Percentiles rank a stretch among this genome's conserved stretches.
phyloP scores from a whole-genome alignment of 92 coral and sea anemone species.

The Zoanthus solanderi region DNA sequence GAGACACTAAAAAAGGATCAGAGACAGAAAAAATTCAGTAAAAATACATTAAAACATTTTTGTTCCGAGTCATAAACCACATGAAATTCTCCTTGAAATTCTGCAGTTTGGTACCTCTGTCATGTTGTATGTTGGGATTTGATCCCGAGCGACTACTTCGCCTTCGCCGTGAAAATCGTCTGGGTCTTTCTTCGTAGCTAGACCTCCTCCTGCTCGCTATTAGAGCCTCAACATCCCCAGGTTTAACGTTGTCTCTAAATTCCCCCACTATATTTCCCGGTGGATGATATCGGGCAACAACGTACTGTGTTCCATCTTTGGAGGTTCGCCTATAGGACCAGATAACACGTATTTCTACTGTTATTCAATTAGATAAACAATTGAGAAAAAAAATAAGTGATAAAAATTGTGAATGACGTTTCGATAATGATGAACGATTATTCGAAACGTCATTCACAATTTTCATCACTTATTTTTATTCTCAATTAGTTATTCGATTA shows the following conservation, averaged over 20 bases:
- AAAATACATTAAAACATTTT: too few species aligned
- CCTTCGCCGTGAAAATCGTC: conserved; percentile 57
- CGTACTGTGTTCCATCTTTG: conserved; percentile 81
- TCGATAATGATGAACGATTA: too few species aligned
- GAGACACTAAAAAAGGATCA: too few species aligned
- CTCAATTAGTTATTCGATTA: too few species aligned
- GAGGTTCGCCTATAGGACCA: conserved; percentile 12
- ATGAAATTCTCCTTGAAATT: background rate
- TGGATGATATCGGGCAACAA: conserved; percentile 94
- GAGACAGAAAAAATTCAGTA: too few species aligned
- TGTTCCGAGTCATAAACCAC: too few species aligned
- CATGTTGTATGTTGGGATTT: conserved; percentile 46
- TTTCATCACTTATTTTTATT: too few species aligned
- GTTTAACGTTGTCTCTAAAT: conserved; percentile 78
- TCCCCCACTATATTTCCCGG: conserved; percentile 90
- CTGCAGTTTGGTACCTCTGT: conserved; percentile 43
- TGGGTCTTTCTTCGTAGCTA: conserved; percentile 49
- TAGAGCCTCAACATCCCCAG: conserved; percentile 73
- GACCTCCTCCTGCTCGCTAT: conserved; percentile 76
- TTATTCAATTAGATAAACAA: too few species aligned
- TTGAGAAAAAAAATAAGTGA: too few species aligned
- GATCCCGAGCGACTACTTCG: conserved; percentile 55
- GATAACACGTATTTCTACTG: background rate
- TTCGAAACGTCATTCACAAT: too few species aligned
- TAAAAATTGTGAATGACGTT: too few species aligned